Conservation (phyloP, 2,113 vertebrate genomes). For the Melanotaenia duboulayi region DNA sequence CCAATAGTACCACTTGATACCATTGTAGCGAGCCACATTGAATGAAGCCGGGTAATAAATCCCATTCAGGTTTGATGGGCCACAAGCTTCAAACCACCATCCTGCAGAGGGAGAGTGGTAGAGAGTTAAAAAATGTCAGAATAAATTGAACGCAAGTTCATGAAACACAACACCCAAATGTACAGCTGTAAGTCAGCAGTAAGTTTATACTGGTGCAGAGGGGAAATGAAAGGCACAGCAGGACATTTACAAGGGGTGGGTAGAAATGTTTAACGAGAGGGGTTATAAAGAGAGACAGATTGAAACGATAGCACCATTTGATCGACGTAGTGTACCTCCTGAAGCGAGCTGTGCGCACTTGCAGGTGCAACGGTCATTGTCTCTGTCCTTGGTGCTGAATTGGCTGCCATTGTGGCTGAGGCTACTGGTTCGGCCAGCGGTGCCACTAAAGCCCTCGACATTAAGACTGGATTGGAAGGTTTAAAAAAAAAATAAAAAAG, state of each 20-base stretch:
- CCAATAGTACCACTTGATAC: conserved; percentile 91
- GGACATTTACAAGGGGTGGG: conserved; percentile 58
- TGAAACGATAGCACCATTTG: background rate
- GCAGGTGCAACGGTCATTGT: conserved; percentile 84
- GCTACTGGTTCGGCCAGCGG: conserved; percentile 82
- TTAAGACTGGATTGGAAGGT: conserved; percentile 72
- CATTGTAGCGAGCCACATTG: conserved; percentile 82
- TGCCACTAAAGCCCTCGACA: conserved; percentile 76
- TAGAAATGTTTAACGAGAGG: conserved; percentile 37
- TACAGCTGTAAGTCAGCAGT: conserved; percentile 55
- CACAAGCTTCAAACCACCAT: conserved; percentile 90
- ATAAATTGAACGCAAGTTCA: conserved; percentile 45
- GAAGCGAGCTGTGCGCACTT: conserved; percentile 83
- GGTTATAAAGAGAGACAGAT: conserved; percentile 27
- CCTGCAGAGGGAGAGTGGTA: conserved; percentile 63
- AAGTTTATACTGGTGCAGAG: conserved; percentile 55
- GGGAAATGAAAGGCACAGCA: conserved; percentile 51
- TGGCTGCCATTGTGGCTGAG: conserved; percentile 79
- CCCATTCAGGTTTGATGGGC: conserved; percentile 87
- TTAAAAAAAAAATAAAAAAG: background rate
- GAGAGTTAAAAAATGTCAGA: conserved; percentile 39
- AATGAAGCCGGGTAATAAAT: conserved; percentile 82
- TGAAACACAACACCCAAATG: conserved; percentile 56
- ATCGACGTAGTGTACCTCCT: conserved; percentile 72
- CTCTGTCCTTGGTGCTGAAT: conserved; percentile 86